phyloP scores from a whole-genome alignment of 2,888 invertebrate genomes.

The Criorhina ranunculi region DNA sequence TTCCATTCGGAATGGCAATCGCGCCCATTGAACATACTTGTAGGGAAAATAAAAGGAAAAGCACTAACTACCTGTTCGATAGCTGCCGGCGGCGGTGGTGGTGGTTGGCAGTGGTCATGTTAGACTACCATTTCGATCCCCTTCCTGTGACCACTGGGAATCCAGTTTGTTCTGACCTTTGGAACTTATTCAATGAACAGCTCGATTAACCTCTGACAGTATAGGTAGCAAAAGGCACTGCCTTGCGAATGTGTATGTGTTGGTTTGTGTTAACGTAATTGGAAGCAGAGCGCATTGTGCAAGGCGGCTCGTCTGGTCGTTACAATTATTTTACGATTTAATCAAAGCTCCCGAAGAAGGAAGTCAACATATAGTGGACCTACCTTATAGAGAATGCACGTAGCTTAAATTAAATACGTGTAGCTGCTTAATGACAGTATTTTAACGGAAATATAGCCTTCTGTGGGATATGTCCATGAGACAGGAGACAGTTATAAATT shows the following conservation, averaged over 20 bases:
- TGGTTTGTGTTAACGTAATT: conserved; percentile 7
- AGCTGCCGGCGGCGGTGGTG: conserved; percentile 37
- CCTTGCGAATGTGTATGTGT: conserved; percentile 7
- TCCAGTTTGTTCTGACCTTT: conserved; percentile 41
- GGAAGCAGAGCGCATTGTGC: conserved; percentile 34
- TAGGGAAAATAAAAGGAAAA: conserved; percentile 39
- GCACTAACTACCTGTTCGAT: conserved; percentile 71
- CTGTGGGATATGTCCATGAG: conserved; percentile 14
- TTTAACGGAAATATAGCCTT: conserved; percentile 39
- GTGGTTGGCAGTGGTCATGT: conserved; percentile 61
- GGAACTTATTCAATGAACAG: conserved; percentile 64
- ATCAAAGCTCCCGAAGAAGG: conserved; percentile 40
- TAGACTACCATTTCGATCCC: conserved; percentile 47
- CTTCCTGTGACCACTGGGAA: conserved; percentile 50
- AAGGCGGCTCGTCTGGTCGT: conserved; percentile 40
- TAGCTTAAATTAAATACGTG: conserved; percentile 57
- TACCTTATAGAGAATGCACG: conserved; percentile 19
- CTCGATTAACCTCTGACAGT: conserved; percentile 66
- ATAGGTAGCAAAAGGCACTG: conserved; percentile 36
- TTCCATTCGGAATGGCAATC: conserved; percentile 61
- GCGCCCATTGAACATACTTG: conserved; percentile 55
- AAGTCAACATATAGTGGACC: conserved; percentile 27
- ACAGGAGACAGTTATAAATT: conserved; percentile 20
- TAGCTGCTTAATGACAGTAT: conserved; percentile 35
- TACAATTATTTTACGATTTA: conserved; percentile 66